A percentile compares a stretch with the other conserved stretches of the same genome.
These are phyloP conservation scores for Mesitornis unicolor DNA, from an alignment of 2,113 vertebrate genomes.

Conservation along the genomic window DNA sequence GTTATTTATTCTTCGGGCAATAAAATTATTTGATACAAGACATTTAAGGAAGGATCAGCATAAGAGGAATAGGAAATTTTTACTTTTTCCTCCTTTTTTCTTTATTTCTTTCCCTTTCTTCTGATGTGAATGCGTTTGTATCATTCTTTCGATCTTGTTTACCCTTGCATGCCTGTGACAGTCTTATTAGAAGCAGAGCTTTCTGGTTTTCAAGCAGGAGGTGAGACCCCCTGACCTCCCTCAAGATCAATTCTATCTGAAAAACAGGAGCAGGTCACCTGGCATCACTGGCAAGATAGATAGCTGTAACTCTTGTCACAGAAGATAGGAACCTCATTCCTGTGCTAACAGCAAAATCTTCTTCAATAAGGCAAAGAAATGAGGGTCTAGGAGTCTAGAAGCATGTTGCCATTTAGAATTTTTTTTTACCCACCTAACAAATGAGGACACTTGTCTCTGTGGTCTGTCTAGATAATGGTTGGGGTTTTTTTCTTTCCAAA, in stretches of 20 bases:
- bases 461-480: neutral
- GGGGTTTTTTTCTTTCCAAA: neutral
- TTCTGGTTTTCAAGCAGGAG: neutral
- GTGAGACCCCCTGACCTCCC: neutral
- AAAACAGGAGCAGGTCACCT: neutral
- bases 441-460: neutral
- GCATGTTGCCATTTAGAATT: neutral
- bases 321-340: neutral
- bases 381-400: neutral
- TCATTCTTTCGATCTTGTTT: neutral
- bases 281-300: neutral
- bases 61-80: neutral
- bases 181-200: neutral
- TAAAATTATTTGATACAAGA: neutral
- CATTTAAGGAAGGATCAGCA: neutral
- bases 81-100: neutral
- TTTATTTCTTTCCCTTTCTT: neutral
- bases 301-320: neutral
- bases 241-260: neutral
- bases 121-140: neutral
- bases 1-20: neutral
- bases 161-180: neutral
- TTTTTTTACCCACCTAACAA: fast-evolving
- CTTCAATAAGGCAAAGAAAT: neutral
- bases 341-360: neutral